Evolutionary conservation across 2,888 invertebrate genomes (phyloP).

Genomic region (Calephelis perditalis): DNA sequence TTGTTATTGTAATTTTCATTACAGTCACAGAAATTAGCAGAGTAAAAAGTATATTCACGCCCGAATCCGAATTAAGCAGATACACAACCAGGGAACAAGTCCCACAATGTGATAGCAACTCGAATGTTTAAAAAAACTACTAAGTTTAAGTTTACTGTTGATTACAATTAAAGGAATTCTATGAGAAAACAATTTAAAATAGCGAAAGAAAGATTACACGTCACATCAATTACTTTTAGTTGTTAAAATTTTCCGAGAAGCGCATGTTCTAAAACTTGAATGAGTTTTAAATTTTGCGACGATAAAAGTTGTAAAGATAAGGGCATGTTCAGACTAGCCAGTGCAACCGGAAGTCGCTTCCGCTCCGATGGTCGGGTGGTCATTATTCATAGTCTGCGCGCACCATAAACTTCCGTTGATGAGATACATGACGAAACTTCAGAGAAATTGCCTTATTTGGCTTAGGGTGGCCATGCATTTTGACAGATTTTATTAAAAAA

Average conservation of each 20-base stretch:
- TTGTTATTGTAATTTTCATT: no score
- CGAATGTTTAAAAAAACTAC: no score
- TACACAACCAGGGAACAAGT: no score
- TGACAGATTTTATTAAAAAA: background rate
- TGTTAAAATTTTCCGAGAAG: slow-evolving; percentile 17
- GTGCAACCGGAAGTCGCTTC: slow-evolving; percentile 42
- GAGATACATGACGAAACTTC: slow-evolving; percentile 39
- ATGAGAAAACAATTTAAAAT: no score
- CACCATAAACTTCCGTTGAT: slow-evolving; percentile 45
- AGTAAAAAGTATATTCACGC: no score
- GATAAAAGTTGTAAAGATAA: slow-evolving; percentile 47
- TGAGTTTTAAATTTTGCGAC: slow-evolving; percentile 39
- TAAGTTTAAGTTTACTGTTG: no score
- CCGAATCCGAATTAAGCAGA: no score
- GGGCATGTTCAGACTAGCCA: slow-evolving; percentile 29
- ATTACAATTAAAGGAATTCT: no score
- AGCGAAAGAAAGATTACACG: background rate
- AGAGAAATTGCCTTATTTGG: slow-evolving; percentile 36
- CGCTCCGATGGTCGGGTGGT: slow-evolving; percentile 42
- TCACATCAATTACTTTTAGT: slow-evolving; percentile 5
- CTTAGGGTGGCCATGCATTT: slow-evolving; percentile 22
- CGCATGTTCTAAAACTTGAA: slow-evolving; percentile 26
- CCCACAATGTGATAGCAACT: no score
- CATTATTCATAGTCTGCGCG: slow-evolving; percentile 49
- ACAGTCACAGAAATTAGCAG: no score